phyloP scores from a whole-genome alignment of 2,888 invertebrate genomes.

The Neoitamus cyanurus region DNA sequence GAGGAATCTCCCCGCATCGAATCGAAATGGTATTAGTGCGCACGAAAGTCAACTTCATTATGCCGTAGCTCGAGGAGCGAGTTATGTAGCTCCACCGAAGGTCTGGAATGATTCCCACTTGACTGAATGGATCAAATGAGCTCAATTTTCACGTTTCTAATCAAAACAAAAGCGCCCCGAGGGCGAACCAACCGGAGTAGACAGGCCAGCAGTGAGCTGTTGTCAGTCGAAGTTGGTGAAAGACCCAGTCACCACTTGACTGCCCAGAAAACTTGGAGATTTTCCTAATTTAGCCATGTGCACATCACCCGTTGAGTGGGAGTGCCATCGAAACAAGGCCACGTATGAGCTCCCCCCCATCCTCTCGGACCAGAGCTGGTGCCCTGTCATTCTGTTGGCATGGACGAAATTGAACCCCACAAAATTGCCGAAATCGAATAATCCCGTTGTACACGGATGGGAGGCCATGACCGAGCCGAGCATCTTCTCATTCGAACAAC shows the following conservation, averaged over 20 bases:
- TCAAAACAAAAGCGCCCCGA: neutral
- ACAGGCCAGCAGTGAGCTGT: neutral
- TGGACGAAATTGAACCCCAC: slow-evolving; percentile 26
- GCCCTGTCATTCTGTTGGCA: slow-evolving; percentile 23
- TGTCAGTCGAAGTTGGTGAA: neutral
- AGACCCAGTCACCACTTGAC: neutral
- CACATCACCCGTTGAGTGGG: neutral
- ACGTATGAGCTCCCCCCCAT: neutral
- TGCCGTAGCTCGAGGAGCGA: neutral
- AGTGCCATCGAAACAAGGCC: neutral
- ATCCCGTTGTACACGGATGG: slow-evolving; percentile 9
- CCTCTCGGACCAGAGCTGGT: neutral
- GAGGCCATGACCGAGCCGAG: slow-evolving; percentile 7
- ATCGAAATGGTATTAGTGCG: too few species aligned
- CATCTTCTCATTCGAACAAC: slow-evolving; percentile 24
- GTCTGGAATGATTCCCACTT: neutral
- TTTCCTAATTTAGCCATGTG: slow-evolving; percentile 5
- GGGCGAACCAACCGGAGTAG: neutral
- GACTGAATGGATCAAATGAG: neutral
- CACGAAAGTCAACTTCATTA: neutral
- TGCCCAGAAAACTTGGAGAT: neutral
- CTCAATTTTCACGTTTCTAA: neutral
- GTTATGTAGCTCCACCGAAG: neutral
- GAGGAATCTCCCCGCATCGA: too few species aligned
- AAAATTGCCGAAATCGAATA: slow-evolving; percentile 32